Evolutionary conservation across 2,888 invertebrate species (phyloP), one percentile per base, ranked within the genome.

Genomic region (Pristionchus maxplancki): DNA sequence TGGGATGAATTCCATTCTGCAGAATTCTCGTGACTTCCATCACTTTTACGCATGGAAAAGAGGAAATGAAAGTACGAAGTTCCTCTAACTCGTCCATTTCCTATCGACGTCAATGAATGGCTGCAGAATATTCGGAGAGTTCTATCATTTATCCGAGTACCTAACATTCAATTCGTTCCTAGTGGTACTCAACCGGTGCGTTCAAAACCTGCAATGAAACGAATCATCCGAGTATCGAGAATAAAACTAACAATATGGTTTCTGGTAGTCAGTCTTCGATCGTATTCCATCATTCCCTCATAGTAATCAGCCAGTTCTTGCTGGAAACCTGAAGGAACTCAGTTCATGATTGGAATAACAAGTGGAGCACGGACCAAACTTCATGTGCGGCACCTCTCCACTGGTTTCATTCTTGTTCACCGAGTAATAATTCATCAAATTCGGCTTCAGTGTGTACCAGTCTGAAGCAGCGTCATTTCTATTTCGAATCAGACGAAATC

Each of bases 401-500:
- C n/a, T 44, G 1, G 83, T 58, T 15, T 58, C 34, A 62, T 31
- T 58, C 67, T 67, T 86, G 48, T 86, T 86, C 24, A 87, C n/a
- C 8, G 62, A 87, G 13, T 62, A 87, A 28, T 87, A 87, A 64
- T 62, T 71, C 40, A 87, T 37, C 0, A 87, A 48, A 40, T 62
- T 37, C n/a, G 67, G 71, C 8, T 87, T 48, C 24, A 87, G 20
- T 17, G 9, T 24, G 15, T 71, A 50, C 86, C 86, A 87, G 50
- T 87, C 86, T 87, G 44, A 87, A n/a, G 3, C 58, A 6, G 2
- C 58, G n/a, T 58, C 58, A 58, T n/a, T 58, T 24, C 8, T 24
- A 24, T 58, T 58, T n/a, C 1, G 58, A 20, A 6, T 24, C 3
- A 40, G 28, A 64, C 15, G 1, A 31, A 87, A 24, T 37, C 24